Conservation (phyloP, 2,888 invertebrate genomes). For the Epinotia demarniana region DNA sequence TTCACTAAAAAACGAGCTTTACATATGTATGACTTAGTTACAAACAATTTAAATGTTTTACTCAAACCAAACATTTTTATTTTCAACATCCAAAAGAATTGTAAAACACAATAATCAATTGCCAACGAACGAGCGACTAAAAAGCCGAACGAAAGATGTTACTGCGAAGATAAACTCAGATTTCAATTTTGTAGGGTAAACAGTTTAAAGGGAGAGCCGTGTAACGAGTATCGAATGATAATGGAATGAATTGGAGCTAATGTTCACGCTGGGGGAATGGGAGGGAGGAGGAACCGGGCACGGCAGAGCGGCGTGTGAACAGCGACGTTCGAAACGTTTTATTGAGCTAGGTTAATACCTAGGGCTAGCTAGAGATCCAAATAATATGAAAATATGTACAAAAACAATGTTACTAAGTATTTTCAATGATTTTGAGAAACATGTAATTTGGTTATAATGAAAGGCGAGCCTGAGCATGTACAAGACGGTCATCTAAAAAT, state of each 20-base stretch:
- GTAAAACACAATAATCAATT: conserved; percentile 21
- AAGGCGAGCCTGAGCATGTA: no score
- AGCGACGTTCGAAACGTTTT: conserved; percentile 26
- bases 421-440: no score
- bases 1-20: background rate
- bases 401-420: no score
- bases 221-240: conserved; percentile 69
- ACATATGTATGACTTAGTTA: no score
- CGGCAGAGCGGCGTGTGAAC: conserved; percentile 21
- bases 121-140: conserved; percentile 23
- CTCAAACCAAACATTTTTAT: background rate
- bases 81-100: background rate
- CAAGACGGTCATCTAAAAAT: no score
- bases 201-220: conserved; percentile 61
- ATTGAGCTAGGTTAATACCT: background rate
- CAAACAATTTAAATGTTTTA: background rate
- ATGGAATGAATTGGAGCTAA: conserved; percentile 69
- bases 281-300: background rate
- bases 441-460: no score
- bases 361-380: no score
- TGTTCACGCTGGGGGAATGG: conserved; percentile 51
- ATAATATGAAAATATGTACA: no score
- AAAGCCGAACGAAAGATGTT: conserved; percentile 37
- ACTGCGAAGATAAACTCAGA: conserved; percentile 40
- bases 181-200: conserved; percentile 56